Percentiles rank a stretch among this genome's conserved stretches.
phyloP scores from a whole-genome alignment of 2,797 vertebrate genomes.

The Girardinus metallicus region DNA sequence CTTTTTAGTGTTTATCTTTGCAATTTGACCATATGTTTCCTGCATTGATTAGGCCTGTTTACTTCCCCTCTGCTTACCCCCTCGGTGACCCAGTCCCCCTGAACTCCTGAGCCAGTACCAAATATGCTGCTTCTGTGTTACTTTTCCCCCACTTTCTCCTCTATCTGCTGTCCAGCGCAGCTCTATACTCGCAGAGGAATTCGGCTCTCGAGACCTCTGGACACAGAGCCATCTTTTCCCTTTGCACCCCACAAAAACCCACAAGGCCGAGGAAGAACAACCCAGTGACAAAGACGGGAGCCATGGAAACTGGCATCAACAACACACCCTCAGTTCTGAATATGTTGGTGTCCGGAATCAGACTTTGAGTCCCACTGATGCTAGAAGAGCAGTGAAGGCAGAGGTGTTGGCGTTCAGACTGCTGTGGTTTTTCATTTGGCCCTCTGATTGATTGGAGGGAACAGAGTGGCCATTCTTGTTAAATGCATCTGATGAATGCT shows the following conservation, averaged over 20 bases:
- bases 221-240: constrained; percentile 78
- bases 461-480: constrained; percentile 71
- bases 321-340: constrained; percentile 67
- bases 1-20: constrained; percentile 2
- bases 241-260: constrained; percentile 44
- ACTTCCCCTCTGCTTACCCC: constrained; percentile 43
- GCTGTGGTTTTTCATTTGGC: constrained; percentile 51
- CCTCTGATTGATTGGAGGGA: constrained; percentile 66
- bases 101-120: constrained; percentile 43
- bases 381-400: constrained; percentile 54
- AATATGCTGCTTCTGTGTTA: constrained; percentile 53
- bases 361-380: constrained; percentile 52
- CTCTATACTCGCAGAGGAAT: constrained; percentile 51
- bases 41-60: constrained; percentile 37
- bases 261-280: constrained; percentile 53
- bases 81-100: constrained; percentile 48
- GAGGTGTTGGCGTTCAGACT: constrained; percentile 54
- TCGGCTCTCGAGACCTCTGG: constrained; percentile 53
- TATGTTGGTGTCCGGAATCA: constrained; percentile 67
- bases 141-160: constrained; percentile 21
- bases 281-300: constrained; percentile 60
- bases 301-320: constrained; percentile 74
- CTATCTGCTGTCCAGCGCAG: constrained; percentile 41
- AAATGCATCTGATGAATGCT: constrained; percentile 60
- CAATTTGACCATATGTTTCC: constrained; percentile 26